These are phyloP conservation scores for Probosciger aterrimus DNA, from an alignment of 2,113 vertebrate genomes.

Conservation along the genomic window DNA sequence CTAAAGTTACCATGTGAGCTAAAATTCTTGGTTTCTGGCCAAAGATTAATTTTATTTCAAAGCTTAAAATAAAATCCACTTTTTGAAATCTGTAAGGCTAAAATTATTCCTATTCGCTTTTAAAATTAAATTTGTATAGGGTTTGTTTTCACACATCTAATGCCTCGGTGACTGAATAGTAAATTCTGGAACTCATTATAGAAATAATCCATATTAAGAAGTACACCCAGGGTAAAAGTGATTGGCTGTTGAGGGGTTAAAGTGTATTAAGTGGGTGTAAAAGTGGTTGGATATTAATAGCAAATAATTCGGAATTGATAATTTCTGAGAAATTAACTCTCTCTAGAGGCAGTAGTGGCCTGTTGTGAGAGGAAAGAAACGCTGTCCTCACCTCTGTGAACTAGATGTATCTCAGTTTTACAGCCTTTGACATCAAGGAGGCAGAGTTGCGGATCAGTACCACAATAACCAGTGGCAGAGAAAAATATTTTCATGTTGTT, in stretches of 20 bases:
- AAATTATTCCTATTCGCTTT: constrained; percentile 10
- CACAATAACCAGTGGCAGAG: background rate
- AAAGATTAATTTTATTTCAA: constrained; percentile 30
- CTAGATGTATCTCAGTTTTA: background rate
- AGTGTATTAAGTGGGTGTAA: background rate
- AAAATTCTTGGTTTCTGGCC: constrained; percentile 10
- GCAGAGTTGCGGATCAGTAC: background rate
- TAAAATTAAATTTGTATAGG: background rate
- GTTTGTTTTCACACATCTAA: constrained; percentile 2
- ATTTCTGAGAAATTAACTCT: background rate
- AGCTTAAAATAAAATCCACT: background rate
- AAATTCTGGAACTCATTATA: background rate
- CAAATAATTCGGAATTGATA: background rate
- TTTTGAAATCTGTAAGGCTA: background rate
- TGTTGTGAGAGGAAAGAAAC: background rate
- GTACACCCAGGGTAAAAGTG: background rate
- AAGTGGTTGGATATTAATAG: background rate
- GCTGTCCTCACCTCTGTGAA: background rate
- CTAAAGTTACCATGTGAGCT: background rate
- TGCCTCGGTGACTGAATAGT: background rate
- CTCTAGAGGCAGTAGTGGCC: background rate
- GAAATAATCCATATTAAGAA: background rate
- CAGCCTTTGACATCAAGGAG: background rate
- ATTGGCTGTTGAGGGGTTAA: background rate
- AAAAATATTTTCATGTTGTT: background rate